phyloP scores from a whole-genome alignment of 2,797 vertebrate species.

The Rhinichthys osculus region DNA sequence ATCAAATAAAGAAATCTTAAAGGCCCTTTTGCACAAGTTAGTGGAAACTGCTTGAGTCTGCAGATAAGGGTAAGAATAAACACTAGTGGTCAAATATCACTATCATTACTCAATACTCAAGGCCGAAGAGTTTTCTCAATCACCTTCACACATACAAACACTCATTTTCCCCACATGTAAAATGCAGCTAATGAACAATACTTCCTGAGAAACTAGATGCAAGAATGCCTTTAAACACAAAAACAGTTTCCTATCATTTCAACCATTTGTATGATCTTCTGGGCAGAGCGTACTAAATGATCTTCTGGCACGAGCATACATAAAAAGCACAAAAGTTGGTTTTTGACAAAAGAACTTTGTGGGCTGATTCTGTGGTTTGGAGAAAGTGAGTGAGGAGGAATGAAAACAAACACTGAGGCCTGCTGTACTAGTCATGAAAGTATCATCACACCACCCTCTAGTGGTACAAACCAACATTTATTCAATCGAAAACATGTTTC shows the following conservation, averaged over 20 bases:
- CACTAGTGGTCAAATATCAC: conserved; percentile 36
- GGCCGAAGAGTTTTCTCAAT: background rate
- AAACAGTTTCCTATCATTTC: background rate
- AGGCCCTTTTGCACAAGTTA: background rate
- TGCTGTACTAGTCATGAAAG: background rate
- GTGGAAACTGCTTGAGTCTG: conserved; percentile 44
- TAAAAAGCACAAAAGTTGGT: background rate
- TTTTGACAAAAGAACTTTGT: background rate
- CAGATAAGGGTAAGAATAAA: conserved; percentile 48
- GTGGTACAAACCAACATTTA: conserved; percentile 27
- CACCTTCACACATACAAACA: background rate
- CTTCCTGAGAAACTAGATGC: too few relatives aligned
- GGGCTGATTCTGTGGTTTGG: conserved; percentile 1
- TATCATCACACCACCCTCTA: conserved; percentile 20
- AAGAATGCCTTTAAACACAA: background rate
- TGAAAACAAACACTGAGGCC: conserved; percentile 17
- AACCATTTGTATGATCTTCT: background rate
- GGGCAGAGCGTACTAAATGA: background rate
- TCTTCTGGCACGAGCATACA: background rate
- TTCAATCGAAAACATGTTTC: conserved; percentile 1
- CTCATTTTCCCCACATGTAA: background rate
- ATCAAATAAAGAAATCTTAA: background rate
- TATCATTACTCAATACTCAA: conserved; percentile 17
- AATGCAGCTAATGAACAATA: background rate
- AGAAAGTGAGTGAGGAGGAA: conserved; percentile 22